Base-by-base conservation (phyloP, 2,888 invertebrate genomes). In the Dryococelus australis region DNA sequence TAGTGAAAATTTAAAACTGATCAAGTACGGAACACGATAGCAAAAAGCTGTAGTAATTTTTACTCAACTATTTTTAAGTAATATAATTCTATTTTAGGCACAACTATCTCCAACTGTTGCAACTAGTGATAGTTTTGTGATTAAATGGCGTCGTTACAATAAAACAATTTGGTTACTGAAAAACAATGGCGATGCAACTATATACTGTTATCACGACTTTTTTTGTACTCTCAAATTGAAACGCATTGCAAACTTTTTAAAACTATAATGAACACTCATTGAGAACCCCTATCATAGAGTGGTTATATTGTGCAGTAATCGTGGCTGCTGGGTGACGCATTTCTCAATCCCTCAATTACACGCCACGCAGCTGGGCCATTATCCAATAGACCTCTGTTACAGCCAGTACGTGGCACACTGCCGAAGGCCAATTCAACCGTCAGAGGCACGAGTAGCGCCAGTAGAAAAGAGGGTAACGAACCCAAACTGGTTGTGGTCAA, bases 261-360 rank as follows among this genome's bases (percentile, higher is more conserved):
- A 65, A 20, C 65, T 16, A 16, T 65, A 8, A 65, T 65, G 20
- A 65, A 16, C 65, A n/a, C 65, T 65, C 65, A 24, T 35, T n/a
- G 20, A n/a, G 65, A 12, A n/a, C n/a, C 65, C 20, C 65, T 24
- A 65, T 65, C 47, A 47, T 10, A 47, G 47, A 47, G 65, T n/a
- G 65, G 65, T 65, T 65, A 65, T n/a, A 24, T 65, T 65, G 65
- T 20, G 65, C 65, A 16, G 65, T 65, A 65, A 65, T 65, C 65
- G n/a, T 65, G 65, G 65, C 65, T 65, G 65, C 65, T 65, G n/a
- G 47, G 47, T 65, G 65, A 65, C 65, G 65, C 65, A n/a, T n/a
- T 65, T 65, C 65, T 65, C 65, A 65, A 65, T 65, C 65, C 65
- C 65, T 9, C 20, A 65, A 65, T n/a, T 65, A 65, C 65, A 65